Conservation (phyloP, 2,113 vertebrate genomes). For the Acinonyx jubatus region DNA sequence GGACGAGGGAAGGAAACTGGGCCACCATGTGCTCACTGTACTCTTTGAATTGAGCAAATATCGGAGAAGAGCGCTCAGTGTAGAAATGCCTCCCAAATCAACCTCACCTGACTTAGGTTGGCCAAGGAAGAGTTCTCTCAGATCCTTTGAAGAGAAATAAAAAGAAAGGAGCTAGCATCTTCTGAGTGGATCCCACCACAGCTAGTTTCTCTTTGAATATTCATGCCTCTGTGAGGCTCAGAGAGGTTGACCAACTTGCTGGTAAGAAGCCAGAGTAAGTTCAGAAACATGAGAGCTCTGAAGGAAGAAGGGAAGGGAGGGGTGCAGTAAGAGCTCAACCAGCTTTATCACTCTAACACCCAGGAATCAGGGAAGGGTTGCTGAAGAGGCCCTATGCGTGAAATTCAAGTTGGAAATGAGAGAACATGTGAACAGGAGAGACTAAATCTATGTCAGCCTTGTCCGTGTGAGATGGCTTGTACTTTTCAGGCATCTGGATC, state of each 20-base stretch:
- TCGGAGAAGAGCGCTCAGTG: too few relatives aligned
- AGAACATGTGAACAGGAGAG: background rate
- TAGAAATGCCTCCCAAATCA: background rate
- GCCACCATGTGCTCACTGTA: too few relatives aligned
- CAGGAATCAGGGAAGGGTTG: background rate
- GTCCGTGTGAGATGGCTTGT: background rate
- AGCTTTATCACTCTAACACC: background rate
- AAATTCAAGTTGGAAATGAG: conserved; percentile 4
- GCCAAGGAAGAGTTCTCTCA: background rate
- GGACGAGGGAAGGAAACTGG: background rate
- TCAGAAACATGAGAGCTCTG: background rate
- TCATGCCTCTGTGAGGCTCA: background rate
- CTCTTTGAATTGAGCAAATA: background rate
- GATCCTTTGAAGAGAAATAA: background rate
- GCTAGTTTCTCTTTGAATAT: background rate
- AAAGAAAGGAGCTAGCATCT: background rate
- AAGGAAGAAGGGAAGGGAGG: background rate
- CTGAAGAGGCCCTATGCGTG: background rate
- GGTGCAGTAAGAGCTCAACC: background rate
- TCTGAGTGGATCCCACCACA: background rate
- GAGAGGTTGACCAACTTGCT: background rate
- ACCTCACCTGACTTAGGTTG: background rate
- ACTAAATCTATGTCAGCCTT: background rate
- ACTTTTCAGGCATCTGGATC: background rate
- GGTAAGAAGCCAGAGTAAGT: background rate